Evolutionary conservation across 1,140 invertebrate genomes (phyloP).

Genomic region (Bombus breviceps): DNA sequence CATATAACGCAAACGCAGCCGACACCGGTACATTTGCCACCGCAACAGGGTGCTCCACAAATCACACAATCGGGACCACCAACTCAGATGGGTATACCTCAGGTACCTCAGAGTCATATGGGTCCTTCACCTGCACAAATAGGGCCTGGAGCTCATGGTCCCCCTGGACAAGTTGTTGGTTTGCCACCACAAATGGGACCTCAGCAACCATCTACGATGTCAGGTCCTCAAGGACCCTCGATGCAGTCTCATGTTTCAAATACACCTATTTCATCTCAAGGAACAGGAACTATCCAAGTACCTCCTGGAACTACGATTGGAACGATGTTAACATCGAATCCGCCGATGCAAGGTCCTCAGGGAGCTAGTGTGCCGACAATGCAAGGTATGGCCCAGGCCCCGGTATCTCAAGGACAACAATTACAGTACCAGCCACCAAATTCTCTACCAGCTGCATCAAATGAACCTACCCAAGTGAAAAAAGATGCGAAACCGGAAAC

Average conservation of each 20-base stretch:
- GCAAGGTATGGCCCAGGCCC: slow-evolving; percentile 51
- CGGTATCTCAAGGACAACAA: slow-evolving; percentile 53
- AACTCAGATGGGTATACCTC: slow-evolving; percentile 59
- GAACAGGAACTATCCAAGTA: slow-evolving; percentile 48
- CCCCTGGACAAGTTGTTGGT: slow-evolving; percentile 48
- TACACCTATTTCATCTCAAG: slow-evolving; percentile 53
- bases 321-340: slow-evolving; percentile 42
- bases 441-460: slow-evolving; percentile 46
- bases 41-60: slow-evolving; percentile 46
- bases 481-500: slow-evolving; percentile 74
- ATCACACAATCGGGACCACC: slow-evolving; percentile 51
- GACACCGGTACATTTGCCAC: slow-evolving; percentile 56
- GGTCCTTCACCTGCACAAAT: slow-evolving; percentile 46
- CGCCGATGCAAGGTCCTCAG: slow-evolving; percentile 49
- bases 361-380: slow-evolving; percentile 42
- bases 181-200: slow-evolving; percentile 59
- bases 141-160: slow-evolving; percentile 35
- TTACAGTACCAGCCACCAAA: slow-evolving; percentile 55
- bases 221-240: slow-evolving; percentile 53
- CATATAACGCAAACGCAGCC: slow-evolving; percentile 57
- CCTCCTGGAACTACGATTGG: slow-evolving; percentile 34
- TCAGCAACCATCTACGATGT: slow-evolving; percentile 47
- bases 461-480: slow-evolving; percentile 52
- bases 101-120: slow-evolving; percentile 50
- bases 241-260: slow-evolving; percentile 53